These are phyloP conservation scores for Lasioglossum pauxillum DNA, from an alignment of 2,888 invertebrate genomes.

Conservation along the genomic window DNA sequence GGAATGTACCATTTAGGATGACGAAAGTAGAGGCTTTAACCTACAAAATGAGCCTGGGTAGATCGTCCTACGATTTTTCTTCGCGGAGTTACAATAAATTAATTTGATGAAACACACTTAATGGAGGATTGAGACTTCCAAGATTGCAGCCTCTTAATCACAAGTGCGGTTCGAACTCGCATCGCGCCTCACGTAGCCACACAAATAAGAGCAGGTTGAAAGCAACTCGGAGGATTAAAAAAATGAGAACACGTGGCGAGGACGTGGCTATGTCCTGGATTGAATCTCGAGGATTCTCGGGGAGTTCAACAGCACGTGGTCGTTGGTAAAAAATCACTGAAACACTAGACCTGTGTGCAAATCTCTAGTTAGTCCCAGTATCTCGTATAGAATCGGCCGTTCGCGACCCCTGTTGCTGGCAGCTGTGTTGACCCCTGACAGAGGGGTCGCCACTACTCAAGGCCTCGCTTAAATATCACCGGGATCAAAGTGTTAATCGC, in stretches of 20 bases:
- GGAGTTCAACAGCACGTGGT: background rate
- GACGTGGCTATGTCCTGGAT: background rate
- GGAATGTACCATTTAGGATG: background rate
- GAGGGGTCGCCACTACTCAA: slow-evolving; percentile 35
- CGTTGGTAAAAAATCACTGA: background rate
- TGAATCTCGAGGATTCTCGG: background rate
- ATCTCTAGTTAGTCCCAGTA: slow-evolving; percentile 20
- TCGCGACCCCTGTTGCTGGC: slow-evolving; percentile 17
- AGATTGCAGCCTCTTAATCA: background rate
- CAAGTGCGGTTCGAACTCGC: background rate
- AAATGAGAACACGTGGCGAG: background rate
- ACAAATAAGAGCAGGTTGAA: background rate
- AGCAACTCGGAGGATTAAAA: background rate
- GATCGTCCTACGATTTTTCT: background rate
- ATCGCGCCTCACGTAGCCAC: background rate
- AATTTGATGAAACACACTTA: too few relatives aligned
- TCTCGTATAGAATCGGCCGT: slow-evolving; percentile 9
- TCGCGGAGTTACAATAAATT: too few relatives aligned
- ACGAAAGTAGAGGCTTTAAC: background rate
- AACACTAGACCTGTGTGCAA: slow-evolving; percentile 16
- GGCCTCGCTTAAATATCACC: slow-evolving; percentile 56
- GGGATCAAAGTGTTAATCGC: slow-evolving; percentile 72
- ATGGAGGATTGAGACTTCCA: background rate
- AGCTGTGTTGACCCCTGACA: slow-evolving; percentile 18
- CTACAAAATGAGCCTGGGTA: background rate